phyloP scores from a whole-genome alignment of 2,888 invertebrate species.

The Drosophila kanekoi region DNA sequence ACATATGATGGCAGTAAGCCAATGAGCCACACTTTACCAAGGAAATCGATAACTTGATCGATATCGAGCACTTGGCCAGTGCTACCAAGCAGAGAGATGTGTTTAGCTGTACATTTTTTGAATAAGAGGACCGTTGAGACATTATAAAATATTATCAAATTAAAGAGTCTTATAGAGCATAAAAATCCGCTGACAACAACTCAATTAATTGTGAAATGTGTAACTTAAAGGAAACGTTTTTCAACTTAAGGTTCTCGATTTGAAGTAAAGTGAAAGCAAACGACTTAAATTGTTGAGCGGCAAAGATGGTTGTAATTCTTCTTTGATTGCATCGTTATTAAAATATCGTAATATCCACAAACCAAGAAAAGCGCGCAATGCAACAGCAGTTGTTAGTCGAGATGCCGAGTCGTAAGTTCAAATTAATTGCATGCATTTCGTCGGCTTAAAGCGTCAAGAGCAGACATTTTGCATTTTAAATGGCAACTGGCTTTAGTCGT shows the following conservation, averaged over 20 bases:
- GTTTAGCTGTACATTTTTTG: no score
- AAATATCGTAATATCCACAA: conserved; percentile 27
- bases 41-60: no score
- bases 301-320: conserved; percentile 1
- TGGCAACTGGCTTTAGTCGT: conserved; percentile 28
- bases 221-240: no score
- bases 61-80: no score
- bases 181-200: no score
- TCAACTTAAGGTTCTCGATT: not conserved
- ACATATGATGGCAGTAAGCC: no score
- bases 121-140: no score
- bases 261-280: not conserved
- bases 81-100: no score
- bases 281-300: not conserved
- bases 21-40: no score
- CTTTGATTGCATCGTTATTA: conserved; percentile 19
- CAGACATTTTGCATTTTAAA: conserved; percentile 65
- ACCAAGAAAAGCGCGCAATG: conserved; percentile 5
- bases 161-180: no score
- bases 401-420: conserved; percentile 47
- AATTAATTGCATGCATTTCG: conserved; percentile 73
- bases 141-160: no score
- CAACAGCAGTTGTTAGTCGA: conserved; percentile 15
- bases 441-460: conserved; percentile 39
- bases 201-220: no score